Base-by-base conservation (phyloP, 2,888 invertebrate genomes). In the Biston betularia region DNA sequence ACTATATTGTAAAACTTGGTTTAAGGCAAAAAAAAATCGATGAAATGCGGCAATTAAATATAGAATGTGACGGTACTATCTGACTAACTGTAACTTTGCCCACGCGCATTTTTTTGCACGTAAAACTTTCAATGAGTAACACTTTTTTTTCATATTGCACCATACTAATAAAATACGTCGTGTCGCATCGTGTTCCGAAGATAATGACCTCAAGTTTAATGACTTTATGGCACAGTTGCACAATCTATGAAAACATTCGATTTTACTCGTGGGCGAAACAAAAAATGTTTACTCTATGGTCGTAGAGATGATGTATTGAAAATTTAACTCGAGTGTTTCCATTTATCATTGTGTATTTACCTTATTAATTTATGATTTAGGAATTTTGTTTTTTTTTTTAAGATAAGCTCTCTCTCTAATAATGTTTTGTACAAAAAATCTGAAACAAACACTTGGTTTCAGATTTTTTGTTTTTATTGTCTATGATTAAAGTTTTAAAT, bases 91-190 rank as follows among this genome's bases (percentile, higher is more conserved):
- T 81, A 53, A 56, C 44, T 10, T 42, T 79, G 78, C 89, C 89
- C 83, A 89, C 89, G 84, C 88, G 76, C 72, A 80, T 81, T 81
- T 85, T 83, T 86, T 77, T 63, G 72, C 76, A 74, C 75, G 69
- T 80, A 71, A 74, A 75, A 78, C 79, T 80, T 83, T 76, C 74
- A 77, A 79, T 88, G 88, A 89, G 81, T 87, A 89, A 87, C 76
- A 65, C 78, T 82, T 76, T 76, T 63, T 71, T 54, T 70, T 74
- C 64, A 68, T 77, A 78, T 84, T 85, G 80, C 85, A 81, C 81
- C 81, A 81, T 75, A 69, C 65, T 55, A 72, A 68, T 64, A 57
- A 62, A 57, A 57, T 52, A 53, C 63, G 68, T 72, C 63, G 72
- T 44, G 33, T 42, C 54, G 33, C 33, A 65, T 69, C 62, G 75